Base-by-base conservation (phyloP, 1,140 invertebrate genomes). In the Ceratoteleas bidentatus region DNA sequence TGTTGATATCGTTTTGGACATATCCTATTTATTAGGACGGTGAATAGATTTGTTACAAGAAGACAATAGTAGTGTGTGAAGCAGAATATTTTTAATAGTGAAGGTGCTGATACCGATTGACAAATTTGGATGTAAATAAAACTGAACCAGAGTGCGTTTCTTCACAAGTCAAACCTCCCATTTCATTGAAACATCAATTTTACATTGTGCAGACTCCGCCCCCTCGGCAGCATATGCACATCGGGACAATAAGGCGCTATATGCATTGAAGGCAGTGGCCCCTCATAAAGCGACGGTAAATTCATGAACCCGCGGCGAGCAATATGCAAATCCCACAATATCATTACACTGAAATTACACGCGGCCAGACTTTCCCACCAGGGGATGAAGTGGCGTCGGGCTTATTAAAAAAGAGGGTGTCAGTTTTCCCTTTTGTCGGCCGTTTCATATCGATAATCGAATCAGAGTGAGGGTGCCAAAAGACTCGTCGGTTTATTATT, bases 331-430 rank as follows among this genome's bases (percentile, higher is more conserved):
- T 83, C 57, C 60, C 73, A 54, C 81, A 81, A 81, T 81, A 83
- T 85, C 84, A 85, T 85, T 85, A 85, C 84, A 85, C 54, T 66
- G 52, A 83, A 81, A 85, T 85, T 85, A 85, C 81, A 83, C 70
- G 84, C 77, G 83, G 80, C 66, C 58, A 32, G 73, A 81, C 50
- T 85, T 85, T 83, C 84, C 84, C 83, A 83, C 76, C 68, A 58
- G 60, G 50, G 79, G 74, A 65, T 61, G 57, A 80, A 75, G 80
- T 75, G 76, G 61, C 56, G 65, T 61, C 60, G 45, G 72, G 80
- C 69, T 85, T 85, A 85, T 85, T 85, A 85, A 85, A 85, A 85
- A 85, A 49, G 62, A 83, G 80, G 81, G 84, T 78, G 68, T 77
- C 69, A 69, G 64, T 68, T 76, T 83, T 80, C 60, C 66, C 77